Conservation (phyloP, 2,888 invertebrate species). For the Agapostemon virescens region DNA sequence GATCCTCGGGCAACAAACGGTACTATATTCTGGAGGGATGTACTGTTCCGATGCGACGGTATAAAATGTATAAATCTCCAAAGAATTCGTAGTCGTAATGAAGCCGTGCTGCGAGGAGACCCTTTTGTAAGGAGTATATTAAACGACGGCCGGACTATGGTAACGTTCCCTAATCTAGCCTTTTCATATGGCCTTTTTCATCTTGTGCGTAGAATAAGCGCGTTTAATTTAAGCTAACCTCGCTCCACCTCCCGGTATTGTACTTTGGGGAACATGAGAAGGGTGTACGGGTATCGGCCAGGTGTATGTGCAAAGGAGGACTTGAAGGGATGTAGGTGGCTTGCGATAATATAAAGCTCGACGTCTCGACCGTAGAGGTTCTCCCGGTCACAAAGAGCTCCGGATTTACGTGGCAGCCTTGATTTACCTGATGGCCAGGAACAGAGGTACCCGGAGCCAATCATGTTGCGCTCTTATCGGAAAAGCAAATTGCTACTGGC, state of each 20-base stretch:
- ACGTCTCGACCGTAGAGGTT: slow-evolving; percentile 28
- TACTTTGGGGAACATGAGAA: slow-evolving; percentile 12
- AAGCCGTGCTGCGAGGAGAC: slow-evolving; percentile 12
- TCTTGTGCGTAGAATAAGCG: slow-evolving; percentile 49
- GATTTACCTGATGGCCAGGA: slow-evolving; percentile 57
- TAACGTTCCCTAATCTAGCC: slow-evolving; percentile 43
- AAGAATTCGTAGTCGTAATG: slow-evolving; percentile 27
- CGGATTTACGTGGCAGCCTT: slow-evolving; percentile 55
- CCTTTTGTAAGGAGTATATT: slow-evolving; percentile 37
- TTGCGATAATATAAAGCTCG: slow-evolving; percentile 60
- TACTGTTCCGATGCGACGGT: neutral
- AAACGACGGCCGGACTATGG: slow-evolving; percentile 2
- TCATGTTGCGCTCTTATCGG: slow-evolving; percentile 60
- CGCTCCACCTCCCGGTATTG: slow-evolving; percentile 36
- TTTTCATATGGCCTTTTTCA: slow-evolving; percentile 44
- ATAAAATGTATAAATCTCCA: slow-evolving; percentile 17
- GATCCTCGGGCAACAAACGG: no score
- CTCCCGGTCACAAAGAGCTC: slow-evolving; percentile 53
- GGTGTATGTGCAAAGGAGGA: neutral
- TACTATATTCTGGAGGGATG: neutral
- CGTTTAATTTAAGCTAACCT: slow-evolving; percentile 55
- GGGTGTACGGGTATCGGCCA: neutral
- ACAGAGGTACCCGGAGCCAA: slow-evolving; percentile 50
- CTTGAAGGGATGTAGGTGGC: slow-evolving; percentile 20
- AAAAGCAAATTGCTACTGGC: slow-evolving; percentile 62